A percentile compares a stretch with the other conserved stretches of the same genome.
phyloP scores from a whole-genome alignment of 2,888 invertebrate species.

The Sturmia bella region DNA sequence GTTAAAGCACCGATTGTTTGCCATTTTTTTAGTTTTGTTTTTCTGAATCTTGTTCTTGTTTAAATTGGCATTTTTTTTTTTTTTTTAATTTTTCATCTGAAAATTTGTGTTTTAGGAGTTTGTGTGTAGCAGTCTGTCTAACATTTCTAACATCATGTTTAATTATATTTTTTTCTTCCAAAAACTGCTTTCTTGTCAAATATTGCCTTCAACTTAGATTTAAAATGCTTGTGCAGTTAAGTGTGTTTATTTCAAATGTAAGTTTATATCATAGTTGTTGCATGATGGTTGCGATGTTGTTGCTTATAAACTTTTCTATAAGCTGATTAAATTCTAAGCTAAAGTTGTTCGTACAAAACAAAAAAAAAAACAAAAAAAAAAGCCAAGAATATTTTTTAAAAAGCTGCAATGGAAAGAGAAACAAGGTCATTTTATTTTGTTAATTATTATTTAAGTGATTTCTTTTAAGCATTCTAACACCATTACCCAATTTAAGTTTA shows the following conservation, averaged over 20 bases:
- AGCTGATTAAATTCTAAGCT: conserved; percentile 53
- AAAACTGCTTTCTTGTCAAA: conserved; percentile 31
- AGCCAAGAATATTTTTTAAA: conserved; percentile 46
- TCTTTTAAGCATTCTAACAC: conserved; percentile 45
- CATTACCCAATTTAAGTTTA: conserved; percentile 42
- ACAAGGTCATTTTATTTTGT: conserved; percentile 21
- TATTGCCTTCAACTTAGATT: not conserved
- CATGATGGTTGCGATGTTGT: conserved; percentile 33
- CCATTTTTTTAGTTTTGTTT: conserved; percentile 37
- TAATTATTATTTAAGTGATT: conserved; percentile 25
- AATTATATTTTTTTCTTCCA: conserved; percentile 2
- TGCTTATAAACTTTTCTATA: conserved; percentile 22
- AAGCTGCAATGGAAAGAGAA: conserved; percentile 44
- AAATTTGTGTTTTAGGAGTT: not conserved
- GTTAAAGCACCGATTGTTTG: conserved; percentile 63
- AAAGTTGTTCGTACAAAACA: conserved; percentile 26
- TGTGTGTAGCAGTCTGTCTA: conserved; percentile 15
- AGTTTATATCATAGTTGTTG: conserved; percentile 8
- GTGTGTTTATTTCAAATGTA: conserved; percentile 18
- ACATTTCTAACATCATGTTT: conserved; percentile 38
- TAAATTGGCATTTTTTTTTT: not conserved
- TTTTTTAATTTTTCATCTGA: not conserved
- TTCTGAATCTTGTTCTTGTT: conserved; percentile 19
- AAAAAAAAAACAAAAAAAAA: too few relatives aligned
- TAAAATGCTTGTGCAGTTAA: conserved; percentile 6